A percentile compares a stretch with the other conserved stretches of the same genome.
These are phyloP conservation scores for Typhlichthys eigenmanni DNA, from an alignment of 2,797 vertebrate genomes.

Conservation along the genomic window DNA sequence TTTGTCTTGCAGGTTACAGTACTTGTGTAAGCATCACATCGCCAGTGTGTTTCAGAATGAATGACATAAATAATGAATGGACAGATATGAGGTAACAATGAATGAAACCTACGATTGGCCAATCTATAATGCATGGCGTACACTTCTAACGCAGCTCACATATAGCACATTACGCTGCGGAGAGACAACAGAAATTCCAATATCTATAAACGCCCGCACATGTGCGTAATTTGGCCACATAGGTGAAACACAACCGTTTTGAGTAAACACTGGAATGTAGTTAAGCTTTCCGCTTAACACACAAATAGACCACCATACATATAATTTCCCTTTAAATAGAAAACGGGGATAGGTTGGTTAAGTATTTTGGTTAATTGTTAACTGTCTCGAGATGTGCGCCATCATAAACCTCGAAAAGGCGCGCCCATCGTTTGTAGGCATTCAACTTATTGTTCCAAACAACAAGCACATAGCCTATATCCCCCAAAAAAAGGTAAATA, in stretches of 20 bases:
- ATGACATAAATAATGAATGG: neutral
- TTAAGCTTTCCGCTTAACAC: neutral
- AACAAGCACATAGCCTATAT: no score
- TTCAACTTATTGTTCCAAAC: no score
- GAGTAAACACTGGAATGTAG: no score
- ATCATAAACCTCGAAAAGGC: no score
- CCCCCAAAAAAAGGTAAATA: no score
- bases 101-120: neutral
- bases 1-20: no score
- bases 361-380: conserved; percentile 4
- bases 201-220: neutral
- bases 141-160: neutral
- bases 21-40: no score
- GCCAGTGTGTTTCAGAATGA: neutral
- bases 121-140: neutral
- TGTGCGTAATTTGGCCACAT: conserved; percentile 2
- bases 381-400: neutral
- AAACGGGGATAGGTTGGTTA: neutral
- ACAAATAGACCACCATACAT: neutral
- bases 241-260: neutral
- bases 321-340: no score
- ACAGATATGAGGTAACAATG: neutral
- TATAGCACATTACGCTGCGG: neutral
- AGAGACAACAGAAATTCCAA: neutral
- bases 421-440: no score